Base-by-base conservation (phyloP, 2,888 invertebrate species). In the Theodoxus fluviatilis region DNA sequence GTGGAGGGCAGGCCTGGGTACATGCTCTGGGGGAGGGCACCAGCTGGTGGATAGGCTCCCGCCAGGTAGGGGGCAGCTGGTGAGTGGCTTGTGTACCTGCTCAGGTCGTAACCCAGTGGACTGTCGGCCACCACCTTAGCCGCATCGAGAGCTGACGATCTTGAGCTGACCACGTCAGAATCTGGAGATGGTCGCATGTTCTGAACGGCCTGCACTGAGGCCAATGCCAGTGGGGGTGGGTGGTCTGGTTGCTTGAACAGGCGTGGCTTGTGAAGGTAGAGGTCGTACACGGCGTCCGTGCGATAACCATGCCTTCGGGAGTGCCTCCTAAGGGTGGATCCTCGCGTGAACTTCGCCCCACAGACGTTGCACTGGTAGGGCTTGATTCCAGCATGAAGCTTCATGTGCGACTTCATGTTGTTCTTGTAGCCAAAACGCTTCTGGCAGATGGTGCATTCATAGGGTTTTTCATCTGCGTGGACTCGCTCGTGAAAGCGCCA, bases 331-430 rank as follows among this genome's bases (percentile, higher is more conserved):
- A 83, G 75, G 9, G 83, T 83, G 31, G 83, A 83, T 1, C 82
- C 83, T 31, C 83, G 78, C 0, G 83, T 83, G 65, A 83, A 83
- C 73, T 80, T 81, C 18, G 83, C 82, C 25, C 80, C 80, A 73
- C 83, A 83, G 61, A 82, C 76, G 69, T 79, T 78, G 71, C 83
- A 83, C 69, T 81, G 81, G 73, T 82, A 81, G 9, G 82, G 83
- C 72, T 83, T 83, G 35, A 82, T 78, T 49, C 83, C 83, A 33
- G 79, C 80, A 69, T 83, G 83, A 6, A 82, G 78, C 73, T 83
- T 83, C 73, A 83, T 78, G 71, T 83, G 83, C 6, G 82, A 82
- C 73, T 83, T 83, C 82, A 83, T 82, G 76, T 83, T 83, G 74
- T 83, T 83, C 71, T 82, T 81, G 76, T 83, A 83, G 57, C 83